A percentile compares a stretch with the other conserved stretches of the same genome.
These are phyloP conservation scores for Caranx melampygus DNA, from an alignment of 2,113 vertebrate genomes.

Conservation along the genomic window DNA sequence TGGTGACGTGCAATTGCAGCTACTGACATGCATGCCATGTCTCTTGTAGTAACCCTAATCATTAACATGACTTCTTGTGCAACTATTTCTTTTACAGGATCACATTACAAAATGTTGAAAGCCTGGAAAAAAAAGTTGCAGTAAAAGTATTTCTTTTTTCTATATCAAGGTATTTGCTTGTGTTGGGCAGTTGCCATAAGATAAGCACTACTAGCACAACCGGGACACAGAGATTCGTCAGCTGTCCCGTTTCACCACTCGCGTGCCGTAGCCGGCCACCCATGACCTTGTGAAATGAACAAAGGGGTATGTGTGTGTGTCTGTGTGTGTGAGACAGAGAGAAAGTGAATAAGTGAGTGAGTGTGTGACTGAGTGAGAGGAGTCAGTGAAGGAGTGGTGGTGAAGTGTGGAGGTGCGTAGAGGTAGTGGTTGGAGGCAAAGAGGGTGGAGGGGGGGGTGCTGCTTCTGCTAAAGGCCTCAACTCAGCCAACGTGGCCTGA, in stretches of 20 bases:
- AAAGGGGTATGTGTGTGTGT: slow-evolving; percentile 52
- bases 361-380: slow-evolving; percentile 40
- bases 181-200: slow-evolving; percentile 36
- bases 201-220: slow-evolving; percentile 8
- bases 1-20: slow-evolving; percentile 11
- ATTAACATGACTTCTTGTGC: slow-evolving; percentile 2
- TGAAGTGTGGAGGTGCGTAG: slow-evolving; percentile 62
- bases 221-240: slow-evolving; percentile 52
- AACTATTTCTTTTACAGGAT: not conserved
- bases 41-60: not conserved
- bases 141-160: not conserved
- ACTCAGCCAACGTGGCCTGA: slow-evolving; percentile 77
- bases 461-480: slow-evolving; percentile 75
- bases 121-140: not conserved
- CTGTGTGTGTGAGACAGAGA: slow-evolving; percentile 32
- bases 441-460: not conserved
- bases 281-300: slow-evolving; percentile 76
- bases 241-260: slow-evolving; percentile 55
- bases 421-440: slow-evolving; percentile 22
- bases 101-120: not conserved
- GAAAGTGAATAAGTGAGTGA: not conserved
- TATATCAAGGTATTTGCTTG: not conserved
- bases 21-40: not conserved
- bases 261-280: slow-evolving; percentile 55
- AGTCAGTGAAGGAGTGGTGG: slow-evolving; percentile 59